These are phyloP conservation scores for Bembecia ichneumoniformis DNA, from an alignment of 2,888 invertebrate genomes.

Conservation along the genomic window DNA sequence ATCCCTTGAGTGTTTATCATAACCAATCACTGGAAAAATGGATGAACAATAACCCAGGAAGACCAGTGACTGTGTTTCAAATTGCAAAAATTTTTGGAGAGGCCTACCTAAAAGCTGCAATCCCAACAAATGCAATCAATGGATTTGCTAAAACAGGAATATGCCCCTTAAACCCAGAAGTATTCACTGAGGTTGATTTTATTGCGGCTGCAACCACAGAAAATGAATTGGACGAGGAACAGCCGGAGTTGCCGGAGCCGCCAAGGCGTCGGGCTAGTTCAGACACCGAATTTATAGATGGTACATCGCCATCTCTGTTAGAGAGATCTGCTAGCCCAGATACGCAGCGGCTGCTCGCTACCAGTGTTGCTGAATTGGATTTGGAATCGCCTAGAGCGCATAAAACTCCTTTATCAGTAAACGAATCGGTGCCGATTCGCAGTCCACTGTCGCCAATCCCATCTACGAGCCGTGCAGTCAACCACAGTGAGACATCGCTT, in stretches of 20 bases:
- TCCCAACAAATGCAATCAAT: slow-evolving; percentile 1
- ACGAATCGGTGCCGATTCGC: no score
- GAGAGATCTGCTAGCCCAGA: slow-evolving; percentile 1
- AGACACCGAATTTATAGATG: slow-evolving; percentile 1
- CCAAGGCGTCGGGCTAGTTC: not conserved
- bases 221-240: slow-evolving; percentile 5
- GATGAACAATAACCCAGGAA: slow-evolving; percentile 12
- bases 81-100: slow-evolving; percentile 7
- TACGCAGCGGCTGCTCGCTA: slow-evolving; percentile 3
- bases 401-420: no score
- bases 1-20: slow-evolving; percentile 12
- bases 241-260: no score
- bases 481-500: no score
- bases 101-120: slow-evolving; percentile 10
- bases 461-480: no score
- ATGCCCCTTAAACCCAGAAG: no score
- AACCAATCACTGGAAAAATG: slow-evolving; percentile 11
- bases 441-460: no score
- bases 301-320: no score
- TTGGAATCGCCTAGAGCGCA: no score
- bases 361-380: slow-evolving; percentile 2
- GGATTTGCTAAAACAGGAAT: no score
- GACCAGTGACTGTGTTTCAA: slow-evolving; percentile 8
- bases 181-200: no score
- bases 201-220: slow-evolving; percentile 9